Evolutionary conservation across 2,888 invertebrate species (phyloP), one percentile per base, ranked within the genome.

Genomic region (Drosophila eohydei): DNA sequence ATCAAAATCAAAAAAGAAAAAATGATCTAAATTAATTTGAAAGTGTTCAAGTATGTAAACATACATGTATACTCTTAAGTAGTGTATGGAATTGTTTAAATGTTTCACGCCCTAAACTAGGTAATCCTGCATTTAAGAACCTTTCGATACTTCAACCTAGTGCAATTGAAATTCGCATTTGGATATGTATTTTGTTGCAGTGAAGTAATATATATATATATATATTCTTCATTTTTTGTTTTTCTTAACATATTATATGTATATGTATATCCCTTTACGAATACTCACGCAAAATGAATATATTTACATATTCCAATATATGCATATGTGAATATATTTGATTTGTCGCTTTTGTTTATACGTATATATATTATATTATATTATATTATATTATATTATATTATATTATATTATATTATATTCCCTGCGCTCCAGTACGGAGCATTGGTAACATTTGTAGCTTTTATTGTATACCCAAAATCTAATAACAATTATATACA

Each of bases 71-170:
- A 73, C 72, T 69, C 71, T 67, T 63, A 81, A 80, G 87, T 87
- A 89, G 84, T 83, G 88, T 86, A 86, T 82, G 71, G 68, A 87
- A 76, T 80, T 87, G 83, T 89, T 89, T 81, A 76, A 81, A 80
- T 86, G 88, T 90, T 80, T 83, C 76, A 73, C 75, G 70, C 76
- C 74, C 80, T 68, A 52, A 71, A 71, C 54, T 85, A 83, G 83
- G 83, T 74, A 78, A 70, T 74, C 79, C 80, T 74, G 77, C 71
- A 85, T 82, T 80, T 58, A 67, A 78, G 56, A 80, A 78, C 71
- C 67, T 63, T 74, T 78, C 65, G 54, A 77, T 75, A 73, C 75
- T 81, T 90, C 76, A 69, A 77, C 67, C 59, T 78, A 78, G 78
- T 72, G 83, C 82, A 79, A 84, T 84, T 84, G 58, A 82, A 71